Evolutionary conservation across 2,888 invertebrate genomes (phyloP).

Genomic region (Linnaemya vulpina): DNA sequence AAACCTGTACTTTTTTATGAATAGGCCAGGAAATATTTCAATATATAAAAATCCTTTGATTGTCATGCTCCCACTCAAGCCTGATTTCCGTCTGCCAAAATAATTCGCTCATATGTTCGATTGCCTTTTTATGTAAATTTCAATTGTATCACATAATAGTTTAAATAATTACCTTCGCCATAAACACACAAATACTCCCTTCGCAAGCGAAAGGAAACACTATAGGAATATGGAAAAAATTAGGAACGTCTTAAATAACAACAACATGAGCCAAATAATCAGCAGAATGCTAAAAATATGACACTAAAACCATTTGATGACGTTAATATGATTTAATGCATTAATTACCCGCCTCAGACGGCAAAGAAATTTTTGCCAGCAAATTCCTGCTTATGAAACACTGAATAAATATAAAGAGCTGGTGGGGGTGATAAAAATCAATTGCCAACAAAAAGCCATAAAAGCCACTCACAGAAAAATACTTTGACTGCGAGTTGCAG

Average conservation of each 20-base stretch:
- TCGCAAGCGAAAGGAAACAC: not conserved
- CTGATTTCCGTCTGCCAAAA: not conserved
- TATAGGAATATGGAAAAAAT: slow-evolving; percentile 7
- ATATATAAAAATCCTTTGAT: too few relatives aligned
- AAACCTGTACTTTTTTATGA: too few relatives aligned
- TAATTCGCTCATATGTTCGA: slow-evolving; percentile 62
- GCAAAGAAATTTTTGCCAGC: slow-evolving; percentile 25
- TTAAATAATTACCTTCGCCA: slow-evolving; percentile 43
- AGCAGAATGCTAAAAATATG: slow-evolving; percentile 51
- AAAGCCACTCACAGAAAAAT: slow-evolving; percentile 71
- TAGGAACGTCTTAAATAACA: not conserved
- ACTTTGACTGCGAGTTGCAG: slow-evolving; percentile 24
- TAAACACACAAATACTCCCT: slow-evolving; percentile 16
- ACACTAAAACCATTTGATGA: slow-evolving; percentile 78
- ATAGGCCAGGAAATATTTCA: too few relatives aligned
- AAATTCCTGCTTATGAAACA: slow-evolving; percentile 62
- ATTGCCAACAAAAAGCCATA: slow-evolving; percentile 69
- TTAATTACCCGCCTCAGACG: slow-evolving; percentile 79
- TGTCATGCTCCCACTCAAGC: too few relatives aligned
- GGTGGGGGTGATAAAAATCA: slow-evolving; percentile 70
- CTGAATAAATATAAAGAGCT: slow-evolving; percentile 25
- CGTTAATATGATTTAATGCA: slow-evolving; percentile 82
- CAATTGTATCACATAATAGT: slow-evolving; percentile 45
- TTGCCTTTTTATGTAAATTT: slow-evolving; percentile 67
- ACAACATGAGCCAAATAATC: not conserved